Evolutionary conservation across 1,140 invertebrate species (phyloP).

Genomic region (Lepidurus arcticus): DNA sequence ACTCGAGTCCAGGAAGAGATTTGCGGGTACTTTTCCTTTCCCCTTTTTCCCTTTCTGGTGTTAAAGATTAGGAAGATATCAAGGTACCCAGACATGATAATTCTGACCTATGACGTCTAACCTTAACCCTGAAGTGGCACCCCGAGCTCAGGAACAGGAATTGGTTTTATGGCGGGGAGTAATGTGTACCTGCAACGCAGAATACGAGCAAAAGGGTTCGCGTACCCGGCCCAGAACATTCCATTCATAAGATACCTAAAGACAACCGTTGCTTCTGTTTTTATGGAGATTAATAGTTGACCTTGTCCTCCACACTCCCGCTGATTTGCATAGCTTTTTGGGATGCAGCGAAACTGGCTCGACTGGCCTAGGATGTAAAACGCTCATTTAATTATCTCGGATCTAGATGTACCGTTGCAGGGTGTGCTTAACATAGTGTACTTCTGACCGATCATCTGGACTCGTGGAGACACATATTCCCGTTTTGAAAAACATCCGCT

Average conservation of each 20-base stretch:
- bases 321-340: background rate
- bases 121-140: background rate
- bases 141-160: too few species aligned
- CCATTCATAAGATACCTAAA: background rate
- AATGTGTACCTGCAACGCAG: too few species aligned
- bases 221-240: background rate
- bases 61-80: background rate
- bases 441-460: too few species aligned
- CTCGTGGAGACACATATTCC: too few species aligned
- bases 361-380: background rate
- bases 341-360: background rate
- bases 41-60: background rate
- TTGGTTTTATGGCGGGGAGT: too few species aligned
- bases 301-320: too few species aligned
- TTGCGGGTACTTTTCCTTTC: background rate
- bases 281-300: background rate
- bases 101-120: background rate
- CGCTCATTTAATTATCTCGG: too few species aligned
- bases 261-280: background rate
- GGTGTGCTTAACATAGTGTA: too few species aligned
- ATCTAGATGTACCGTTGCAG: too few species aligned
- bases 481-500: too few species aligned
- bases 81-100: background rate
- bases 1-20: background rate
- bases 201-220: background rate